phyloP scores from a whole-genome alignment of 2,113 vertebrate species.

The Crypturellus undulatus region DNA sequence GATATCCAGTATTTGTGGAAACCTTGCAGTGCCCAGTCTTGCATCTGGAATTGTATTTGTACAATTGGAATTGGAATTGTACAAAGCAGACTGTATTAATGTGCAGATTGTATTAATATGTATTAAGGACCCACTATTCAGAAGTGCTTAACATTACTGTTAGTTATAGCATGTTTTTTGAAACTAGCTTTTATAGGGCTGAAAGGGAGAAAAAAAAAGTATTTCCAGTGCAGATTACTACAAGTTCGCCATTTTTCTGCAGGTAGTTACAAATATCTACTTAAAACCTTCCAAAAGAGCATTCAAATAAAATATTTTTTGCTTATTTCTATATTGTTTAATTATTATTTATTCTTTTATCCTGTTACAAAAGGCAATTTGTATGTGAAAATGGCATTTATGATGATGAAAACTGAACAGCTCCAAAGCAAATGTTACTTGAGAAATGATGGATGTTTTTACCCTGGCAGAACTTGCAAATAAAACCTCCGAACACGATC shows the following conservation, averaged over 20 bases:
- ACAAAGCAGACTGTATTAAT: background rate
- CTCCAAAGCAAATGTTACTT: background rate
- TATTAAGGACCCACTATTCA: background rate
- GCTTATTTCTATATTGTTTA: background rate
- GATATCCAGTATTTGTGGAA: background rate
- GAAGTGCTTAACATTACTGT: background rate
- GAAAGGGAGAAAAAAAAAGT: background rate
- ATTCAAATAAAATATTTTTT: background rate
- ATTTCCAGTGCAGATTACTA: background rate
- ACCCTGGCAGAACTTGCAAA: background rate
- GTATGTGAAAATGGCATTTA: background rate
- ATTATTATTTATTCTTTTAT: background rate
- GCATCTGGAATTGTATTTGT: too few species aligned
- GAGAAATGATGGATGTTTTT: background rate
- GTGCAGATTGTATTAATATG: background rate
- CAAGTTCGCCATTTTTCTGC: background rate
- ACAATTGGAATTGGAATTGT: too few species aligned
- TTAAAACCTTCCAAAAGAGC: background rate
- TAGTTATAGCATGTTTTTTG: background rate
- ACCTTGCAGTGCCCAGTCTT: background rate
- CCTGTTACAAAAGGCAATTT: background rate
- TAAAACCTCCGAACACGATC: rapidly evolving
- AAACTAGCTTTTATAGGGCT: background rate
- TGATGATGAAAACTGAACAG: background rate
- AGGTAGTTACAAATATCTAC: background rate